These are phyloP conservation scores for Oscheius myriophilus DNA, from an alignment of 2,888 invertebrate genomes.

Conservation along the genomic window DNA sequence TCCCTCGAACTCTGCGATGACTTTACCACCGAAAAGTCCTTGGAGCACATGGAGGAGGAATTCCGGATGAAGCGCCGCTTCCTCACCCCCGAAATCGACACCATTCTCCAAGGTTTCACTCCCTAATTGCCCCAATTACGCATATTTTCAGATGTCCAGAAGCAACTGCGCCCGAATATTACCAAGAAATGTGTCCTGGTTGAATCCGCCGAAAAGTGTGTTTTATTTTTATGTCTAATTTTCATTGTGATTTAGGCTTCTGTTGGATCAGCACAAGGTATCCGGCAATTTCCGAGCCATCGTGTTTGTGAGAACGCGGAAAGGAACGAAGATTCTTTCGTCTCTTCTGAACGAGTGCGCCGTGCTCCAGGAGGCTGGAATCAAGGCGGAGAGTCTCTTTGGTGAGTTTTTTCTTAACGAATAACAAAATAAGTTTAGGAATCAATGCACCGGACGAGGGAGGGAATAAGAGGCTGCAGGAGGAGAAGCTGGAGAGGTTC, in stretches of 20 bases:
- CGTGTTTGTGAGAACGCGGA: constrained; percentile 49
- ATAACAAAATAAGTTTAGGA: neutral
- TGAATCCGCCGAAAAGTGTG: neutral
- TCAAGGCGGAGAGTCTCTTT: constrained; percentile 1
- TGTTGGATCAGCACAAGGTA: constrained; percentile 1
- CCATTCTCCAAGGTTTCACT: constrained; percentile 30
- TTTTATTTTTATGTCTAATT: neutral
- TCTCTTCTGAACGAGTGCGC: constrained; percentile 33
- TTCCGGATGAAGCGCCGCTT: neutral
- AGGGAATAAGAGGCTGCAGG: constrained; percentile 33
- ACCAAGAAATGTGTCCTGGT: constrained; percentile 3
- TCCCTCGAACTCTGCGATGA: constrained; percentile 25
- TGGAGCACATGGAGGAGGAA: constrained; percentile 28
- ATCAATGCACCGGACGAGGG: neutral
- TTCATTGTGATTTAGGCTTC: neutral
- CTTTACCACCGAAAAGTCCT: constrained; percentile 35
- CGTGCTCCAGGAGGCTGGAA: constrained; percentile 15
- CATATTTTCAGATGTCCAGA: neutral
- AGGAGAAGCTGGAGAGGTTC: constrained; percentile 17
- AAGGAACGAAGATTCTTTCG: constrained; percentile 35
- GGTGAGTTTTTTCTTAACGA: neutral
- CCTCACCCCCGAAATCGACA: constrained; percentile 18
- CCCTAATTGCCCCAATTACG: neutral
- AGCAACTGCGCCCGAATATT: neutral
- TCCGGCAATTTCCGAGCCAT: constrained; percentile 46